Conservation (phyloP, 1,140 invertebrate genomes). For the Papilio polytes region DNA sequence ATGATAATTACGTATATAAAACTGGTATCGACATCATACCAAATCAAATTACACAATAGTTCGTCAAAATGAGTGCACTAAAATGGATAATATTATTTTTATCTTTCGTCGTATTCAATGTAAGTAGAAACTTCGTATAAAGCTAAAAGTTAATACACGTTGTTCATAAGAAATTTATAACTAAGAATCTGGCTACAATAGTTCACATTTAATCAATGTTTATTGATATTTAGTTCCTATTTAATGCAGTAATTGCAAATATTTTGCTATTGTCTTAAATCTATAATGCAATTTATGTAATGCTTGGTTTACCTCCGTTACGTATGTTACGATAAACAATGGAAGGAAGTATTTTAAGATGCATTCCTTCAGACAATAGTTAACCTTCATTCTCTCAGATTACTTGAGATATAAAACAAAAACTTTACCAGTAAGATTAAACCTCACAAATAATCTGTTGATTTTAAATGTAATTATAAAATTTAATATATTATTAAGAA, state of each 20-base stretch:
- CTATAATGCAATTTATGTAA: conserved; percentile 25
- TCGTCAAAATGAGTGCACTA: conserved; percentile 54
- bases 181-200: background rate
- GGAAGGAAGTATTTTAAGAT: conserved; percentile 29
- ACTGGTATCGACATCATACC: no score
- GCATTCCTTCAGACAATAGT: background rate
- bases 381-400: conserved; percentile 3
- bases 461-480: background rate
- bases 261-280: conserved; percentile 8
- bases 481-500: background rate
- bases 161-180: background rate
- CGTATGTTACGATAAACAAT: conserved; percentile 22
- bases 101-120: conserved; percentile 54
- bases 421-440: background rate
- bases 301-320: conserved; percentile 8
- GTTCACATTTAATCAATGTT: background rate
- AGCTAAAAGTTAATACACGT: background rate
- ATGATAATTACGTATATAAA: conserved; percentile 48
- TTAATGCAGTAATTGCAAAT: background rate
- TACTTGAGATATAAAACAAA: background rate
- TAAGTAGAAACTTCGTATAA: conserved; percentile 45
- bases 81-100: conserved; percentile 58
- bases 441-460: background rate
- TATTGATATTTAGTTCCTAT: background rate
- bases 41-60: conserved; percentile 28